These are phyloP conservation scores for Wasmannia auropunctata DNA, from an alignment of 1,140 invertebrate species.

Conservation along the genomic window DNA sequence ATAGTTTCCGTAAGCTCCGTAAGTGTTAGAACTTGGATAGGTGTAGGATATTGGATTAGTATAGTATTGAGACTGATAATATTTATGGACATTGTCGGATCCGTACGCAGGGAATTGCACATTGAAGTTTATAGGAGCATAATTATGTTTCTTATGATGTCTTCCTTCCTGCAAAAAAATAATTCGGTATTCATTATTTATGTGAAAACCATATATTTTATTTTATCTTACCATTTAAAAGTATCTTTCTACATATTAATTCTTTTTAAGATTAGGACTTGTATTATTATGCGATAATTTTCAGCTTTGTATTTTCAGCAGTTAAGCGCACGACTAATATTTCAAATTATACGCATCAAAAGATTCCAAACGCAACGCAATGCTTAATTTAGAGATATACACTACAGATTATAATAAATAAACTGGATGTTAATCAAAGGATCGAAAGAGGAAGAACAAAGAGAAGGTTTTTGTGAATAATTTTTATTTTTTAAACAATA, in stretches of 20 bases:
- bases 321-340: neutral
- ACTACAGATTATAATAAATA: neutral
- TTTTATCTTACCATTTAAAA: constrained; percentile 1
- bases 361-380: constrained; percentile 19
- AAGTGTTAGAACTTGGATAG: neutral
- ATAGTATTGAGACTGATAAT: neutral
- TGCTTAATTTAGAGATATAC: neutral
- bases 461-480: constrained; percentile 13
- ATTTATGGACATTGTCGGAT: neutral
- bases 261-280: neutral
- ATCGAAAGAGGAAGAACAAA: neutral
- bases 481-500: constrained; percentile 47
- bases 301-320: neutral
- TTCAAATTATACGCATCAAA: constrained; percentile 23
- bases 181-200: neutral
- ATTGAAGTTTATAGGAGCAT: neutral
- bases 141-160: neutral
- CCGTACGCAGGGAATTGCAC: neutral
- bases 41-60: no score
- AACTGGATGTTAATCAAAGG: neutral
- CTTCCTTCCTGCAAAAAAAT: constrained; percentile 21
- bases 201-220: neutral
- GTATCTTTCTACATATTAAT: neutral
- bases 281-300: neutral
- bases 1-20: neutral